Evolutionary conservation across 2,797 vertebrate species (phyloP), one percentile per base, ranked within the genome.

Genomic region (Gymnothorax javanicus): DNA sequence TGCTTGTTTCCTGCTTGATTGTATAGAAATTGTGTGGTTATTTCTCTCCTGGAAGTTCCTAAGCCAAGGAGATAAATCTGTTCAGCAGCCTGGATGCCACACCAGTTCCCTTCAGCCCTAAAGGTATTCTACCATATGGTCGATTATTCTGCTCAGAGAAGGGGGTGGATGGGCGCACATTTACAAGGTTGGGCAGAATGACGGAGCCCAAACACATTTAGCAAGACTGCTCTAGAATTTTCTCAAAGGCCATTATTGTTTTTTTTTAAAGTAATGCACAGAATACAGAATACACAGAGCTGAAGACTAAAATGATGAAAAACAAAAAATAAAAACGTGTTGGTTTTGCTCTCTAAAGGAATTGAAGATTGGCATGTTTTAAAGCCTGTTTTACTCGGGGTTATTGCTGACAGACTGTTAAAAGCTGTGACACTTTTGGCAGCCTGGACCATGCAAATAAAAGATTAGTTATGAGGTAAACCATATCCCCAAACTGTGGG

Each of bases 81-180:
- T 94, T 93, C 93, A 93, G 91, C 87, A 90, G 92, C 93, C 92
- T 93, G 93, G 94, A 59, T 93, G 92, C 93, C 92, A 94, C 93
- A 92, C 93, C 92, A 94, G 94, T 94, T 95, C 33, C 94, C 94
- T 94, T 95, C 94, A 94, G 94, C 94, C 94, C 93, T 93, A 93
- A 94, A 95, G 94, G 94, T 94, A 93, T 93, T 91, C 92, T 92
- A 92, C 95, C 95, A 95, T 95, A 95, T 96, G 95, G 93, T 94
- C 92, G 90, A 94, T 94, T 95, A 94, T 95, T 87, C 94, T 93
- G 92, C 91, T 91, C 92, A 92, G 94, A 93, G 94, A 93, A 93
- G 93, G 93, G 94, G 92, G 91, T 90, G 92, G 92, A 92, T 92
- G 92, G 91, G 93, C 90, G 90, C 17, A 81, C 77, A 6, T 81